A percentile compares a stretch with the other conserved stretches of the same genome.
phyloP scores from a whole-genome alignment of 2,797 vertebrate genomes.

The Melanotaenia maccullochi region DNA sequence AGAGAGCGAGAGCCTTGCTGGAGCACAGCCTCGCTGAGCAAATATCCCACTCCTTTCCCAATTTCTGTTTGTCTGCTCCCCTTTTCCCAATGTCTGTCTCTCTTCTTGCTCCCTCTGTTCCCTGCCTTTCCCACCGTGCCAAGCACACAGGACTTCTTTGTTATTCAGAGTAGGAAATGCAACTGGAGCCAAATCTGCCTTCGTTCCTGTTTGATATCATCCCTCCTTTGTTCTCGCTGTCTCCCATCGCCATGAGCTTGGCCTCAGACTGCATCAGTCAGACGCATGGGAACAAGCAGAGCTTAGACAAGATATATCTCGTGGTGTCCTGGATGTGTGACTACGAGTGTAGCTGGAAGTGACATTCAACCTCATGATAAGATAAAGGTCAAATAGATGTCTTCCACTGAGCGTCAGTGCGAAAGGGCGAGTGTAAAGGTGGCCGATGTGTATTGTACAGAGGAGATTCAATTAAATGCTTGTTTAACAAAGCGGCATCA shows the following conservation, averaged over 20 bases:
- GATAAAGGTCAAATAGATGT: conserved; percentile 61
- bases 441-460: conserved; percentile 16
- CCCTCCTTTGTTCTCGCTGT: conserved; percentile 69
- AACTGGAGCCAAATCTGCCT: conserved; percentile 76
- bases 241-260: conserved; percentile 53
- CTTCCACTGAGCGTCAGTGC: conserved; percentile 8
- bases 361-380: conserved; percentile 52
- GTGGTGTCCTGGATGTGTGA: conserved; percentile 48
- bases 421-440: conserved; percentile 14
- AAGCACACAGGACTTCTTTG: conserved; percentile 76
- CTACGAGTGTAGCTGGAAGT: conserved; percentile 46
- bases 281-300: conserved; percentile 42
- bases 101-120: conserved; percentile 36
- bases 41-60: conserved; percentile 52
- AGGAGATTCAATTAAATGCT: background rate
- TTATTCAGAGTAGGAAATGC: conserved; percentile 78
- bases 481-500: background rate
- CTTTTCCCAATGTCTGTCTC: conserved; percentile 26
- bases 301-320: conserved; percentile 44
- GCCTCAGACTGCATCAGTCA: conserved; percentile 47
- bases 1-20: conserved; percentile 39
- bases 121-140: conserved; percentile 61
- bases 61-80: conserved; percentile 19
- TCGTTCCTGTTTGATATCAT: conserved; percentile 77
- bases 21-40: conserved; percentile 51